Evolutionary conservation across 1,140 invertebrate genomes (phyloP).

Genomic region (Sinella curviseta): DNA sequence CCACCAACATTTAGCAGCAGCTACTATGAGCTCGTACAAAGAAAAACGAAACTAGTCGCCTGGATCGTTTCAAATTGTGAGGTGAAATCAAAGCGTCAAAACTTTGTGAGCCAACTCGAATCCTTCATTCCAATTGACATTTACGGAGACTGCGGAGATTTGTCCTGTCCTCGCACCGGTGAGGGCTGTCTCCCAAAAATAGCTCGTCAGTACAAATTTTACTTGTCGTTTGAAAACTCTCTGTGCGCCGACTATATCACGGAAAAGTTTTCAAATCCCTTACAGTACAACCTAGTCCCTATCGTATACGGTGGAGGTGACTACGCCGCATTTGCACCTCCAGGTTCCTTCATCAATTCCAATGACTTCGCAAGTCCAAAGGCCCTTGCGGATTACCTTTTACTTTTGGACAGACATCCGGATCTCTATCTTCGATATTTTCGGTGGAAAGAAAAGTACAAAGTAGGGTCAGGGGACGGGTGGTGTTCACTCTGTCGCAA

Average conservation of each 20-base stretch:
- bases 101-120: constrained; percentile 56
- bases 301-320: constrained; percentile 51
- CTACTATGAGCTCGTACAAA: not conserved
- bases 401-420: constrained; percentile 49
- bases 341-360: constrained; percentile 55
- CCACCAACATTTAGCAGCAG: constrained; percentile 24
- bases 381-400: constrained; percentile 52
- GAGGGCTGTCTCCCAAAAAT: not conserved
- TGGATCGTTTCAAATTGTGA: constrained; percentile 62
- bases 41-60: constrained; percentile 52
- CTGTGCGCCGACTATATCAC: constrained; percentile 57
- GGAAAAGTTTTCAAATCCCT: constrained; percentile 52
- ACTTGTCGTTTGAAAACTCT: constrained; percentile 55
- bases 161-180: constrained; percentile 32
- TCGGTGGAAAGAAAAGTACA: constrained; percentile 49
- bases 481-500: not conserved
- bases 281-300: constrained; percentile 47
- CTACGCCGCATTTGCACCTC: constrained; percentile 54
- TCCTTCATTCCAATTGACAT: constrained; percentile 60
- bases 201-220: constrained; percentile 52
- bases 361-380: constrained; percentile 51
- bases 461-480: not conserved
- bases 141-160: constrained; percentile 58
- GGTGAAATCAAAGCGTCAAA: constrained; percentile 55
- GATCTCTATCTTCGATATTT: constrained; percentile 53